These are phyloP conservation scores for Orthosia cruda DNA, from an alignment of 2,888 invertebrate species.

Conservation along the genomic window DNA sequence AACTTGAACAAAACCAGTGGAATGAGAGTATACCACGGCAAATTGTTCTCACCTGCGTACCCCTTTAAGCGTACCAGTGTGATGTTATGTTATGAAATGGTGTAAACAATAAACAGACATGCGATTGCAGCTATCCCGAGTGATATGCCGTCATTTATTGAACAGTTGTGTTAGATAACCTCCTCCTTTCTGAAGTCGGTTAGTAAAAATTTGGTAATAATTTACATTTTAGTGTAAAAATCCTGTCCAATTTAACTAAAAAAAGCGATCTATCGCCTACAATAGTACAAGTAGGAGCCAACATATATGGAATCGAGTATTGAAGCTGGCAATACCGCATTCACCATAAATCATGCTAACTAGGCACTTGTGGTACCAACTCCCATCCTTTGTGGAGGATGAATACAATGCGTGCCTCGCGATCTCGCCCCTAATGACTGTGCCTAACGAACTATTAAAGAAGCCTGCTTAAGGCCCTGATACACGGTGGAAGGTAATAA, in stretches of 20 bases:
- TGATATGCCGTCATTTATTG: no score
- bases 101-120: no score
- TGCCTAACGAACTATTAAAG: conserved; percentile 78
- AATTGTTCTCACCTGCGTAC: no score
- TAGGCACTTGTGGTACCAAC: conserved; percentile 78
- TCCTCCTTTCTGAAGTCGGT: no score
- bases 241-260: not conserved
- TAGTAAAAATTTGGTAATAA: not conserved
- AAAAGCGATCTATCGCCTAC: conserved; percentile 7
- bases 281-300: conserved; percentile 48
- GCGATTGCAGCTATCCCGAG: no score
- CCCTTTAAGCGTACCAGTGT: no score
- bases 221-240: not conserved
- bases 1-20: no score
- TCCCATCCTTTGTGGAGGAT: conserved; percentile 74
- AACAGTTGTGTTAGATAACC: no score
- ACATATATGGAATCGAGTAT: conserved; percentile 67
- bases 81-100: no score
- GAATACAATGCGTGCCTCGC: conserved; percentile 71
- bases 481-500: conserved; percentile 40
- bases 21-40: no score
- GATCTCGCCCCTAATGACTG: conserved; percentile 76
- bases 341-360: conserved; percentile 83
- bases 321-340: conserved; percentile 69
- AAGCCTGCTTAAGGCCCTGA: conserved; percentile 47